Base-by-base conservation (phyloP, 2,888 invertebrate species). In the Nemotelus nigrinus region DNA sequence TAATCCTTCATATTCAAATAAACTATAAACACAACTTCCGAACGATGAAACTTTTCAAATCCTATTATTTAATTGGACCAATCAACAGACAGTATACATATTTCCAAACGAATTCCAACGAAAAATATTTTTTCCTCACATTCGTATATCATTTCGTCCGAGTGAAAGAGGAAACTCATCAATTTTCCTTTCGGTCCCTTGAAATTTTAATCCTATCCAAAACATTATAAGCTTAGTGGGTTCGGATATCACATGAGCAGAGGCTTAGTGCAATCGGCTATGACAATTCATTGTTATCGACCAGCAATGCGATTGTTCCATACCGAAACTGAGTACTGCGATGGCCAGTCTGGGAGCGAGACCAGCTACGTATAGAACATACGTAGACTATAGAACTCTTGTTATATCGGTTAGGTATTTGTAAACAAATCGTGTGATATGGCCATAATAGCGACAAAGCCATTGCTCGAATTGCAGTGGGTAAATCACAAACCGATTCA, bases 401-500 rank as follows among this genome's bases (percentile, higher is more conserved):
- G 43, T 63, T 63, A 44, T 70, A 70, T 70, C 55, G 70, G 70
- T 55, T 25, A 64, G 50, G 44, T 71, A 53, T 79, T 50, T 75
- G 79, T 71, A 78, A 78, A 78, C 78, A 79, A 79, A 76, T 79
- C 76, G 76, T 79, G 74, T 79, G 78, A 79, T 79, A 76, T 72
- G 78, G 71, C 77, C 53, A 79, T 79, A 78, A 78, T 78, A 76
- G 64, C 75, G 48, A 72, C 77, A 68, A 60, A 77, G 55, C 77
- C 55, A 76, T 70, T 58, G 58, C 67, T 72, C 58, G 77, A 77
- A 72, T 78, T 70, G 67, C 67, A 63, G 70, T 70, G 79, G 78
- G 67, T 65, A 74, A 79, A 79, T 79, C 79, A 79, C 78, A 79
- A 76, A 79, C 79, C 78, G 78, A 79, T 79, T 78, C 79, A 78